Evolutionary conservation across 35 echinoderm and acorn worm genomes (phyloP).

Genomic region (Eucidaris tribuloides): DNA sequence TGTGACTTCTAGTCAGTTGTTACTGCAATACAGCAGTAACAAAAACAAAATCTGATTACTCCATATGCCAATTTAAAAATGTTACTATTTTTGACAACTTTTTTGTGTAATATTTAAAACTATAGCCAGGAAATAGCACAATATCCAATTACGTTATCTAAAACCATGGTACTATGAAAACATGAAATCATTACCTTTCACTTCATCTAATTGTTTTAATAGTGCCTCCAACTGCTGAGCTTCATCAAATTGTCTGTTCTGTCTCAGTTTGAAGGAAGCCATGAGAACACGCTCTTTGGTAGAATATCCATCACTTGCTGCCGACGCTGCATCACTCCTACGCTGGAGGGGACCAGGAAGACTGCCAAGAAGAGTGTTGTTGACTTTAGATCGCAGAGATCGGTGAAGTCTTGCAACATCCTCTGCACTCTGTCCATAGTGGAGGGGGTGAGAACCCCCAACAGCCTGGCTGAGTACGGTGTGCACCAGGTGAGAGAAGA

Average conservation of each 20-base stretch:
- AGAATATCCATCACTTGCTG: neutral
- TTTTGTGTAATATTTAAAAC: neutral
- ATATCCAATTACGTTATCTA: neutral
- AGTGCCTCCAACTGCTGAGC: conserved; percentile 32
- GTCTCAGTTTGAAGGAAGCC: conserved; percentile 19
- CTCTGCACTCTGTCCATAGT: neutral
- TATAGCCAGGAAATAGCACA: neutral
- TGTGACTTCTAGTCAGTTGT: neutral
- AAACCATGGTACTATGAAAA: neutral
- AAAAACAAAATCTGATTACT: neutral
- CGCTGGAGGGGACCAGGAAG: conserved; percentile 38
- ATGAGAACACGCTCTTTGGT: conserved; percentile 21
- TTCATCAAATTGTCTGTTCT: conserved; percentile 42
- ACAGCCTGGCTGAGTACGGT: neutral
- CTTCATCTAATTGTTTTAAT: neutral
- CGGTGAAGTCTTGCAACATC: neutral
- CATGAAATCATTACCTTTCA: neutral
- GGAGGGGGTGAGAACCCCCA: neutral
- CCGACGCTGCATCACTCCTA: neutral
- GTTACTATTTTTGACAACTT: neutral
- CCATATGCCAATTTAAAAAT: neutral
- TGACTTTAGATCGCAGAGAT: neutral
- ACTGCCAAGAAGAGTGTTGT: conserved; percentile 11
- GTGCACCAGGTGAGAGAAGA: neutral
- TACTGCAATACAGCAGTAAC: neutral